These are phyloP conservation scores for Drosophila watanabei DNA, from an alignment of 1,140 invertebrate genomes.

Conservation along the genomic window DNA sequence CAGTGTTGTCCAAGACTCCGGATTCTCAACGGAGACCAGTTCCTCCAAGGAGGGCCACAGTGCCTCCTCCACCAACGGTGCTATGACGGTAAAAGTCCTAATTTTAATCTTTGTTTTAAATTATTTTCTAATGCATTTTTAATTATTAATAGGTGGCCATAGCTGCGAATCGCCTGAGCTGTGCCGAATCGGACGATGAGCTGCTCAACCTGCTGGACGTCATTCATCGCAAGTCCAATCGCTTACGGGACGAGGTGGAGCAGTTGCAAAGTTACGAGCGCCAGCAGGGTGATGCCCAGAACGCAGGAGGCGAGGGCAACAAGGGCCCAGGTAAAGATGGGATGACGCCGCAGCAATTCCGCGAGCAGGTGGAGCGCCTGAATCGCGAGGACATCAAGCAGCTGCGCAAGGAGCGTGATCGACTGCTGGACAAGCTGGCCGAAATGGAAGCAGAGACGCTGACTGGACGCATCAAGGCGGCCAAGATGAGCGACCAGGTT, in stretches of 20 bases:
- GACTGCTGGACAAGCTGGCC: conserved; percentile 89
- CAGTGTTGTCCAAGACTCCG: conserved; percentile 92
- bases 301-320: conserved; percentile 23
- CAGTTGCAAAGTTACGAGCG: conserved; percentile 84
- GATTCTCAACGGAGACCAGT: conserved; percentile 93
- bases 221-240: conserved; percentile 92
- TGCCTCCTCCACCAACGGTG: conserved; percentile 85
- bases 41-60: conserved; percentile 92
- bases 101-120: not conserved
- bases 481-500: conserved; percentile 88
- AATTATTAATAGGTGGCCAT: conserved; percentile 62
- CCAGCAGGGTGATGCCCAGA: conserved; percentile 29
- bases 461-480: conserved; percentile 88
- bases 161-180: conserved; percentile 78
- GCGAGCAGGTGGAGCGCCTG: conserved; percentile 79
- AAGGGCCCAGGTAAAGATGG: conserved; percentile 33
- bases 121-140: not conserved
- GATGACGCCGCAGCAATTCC: conserved; percentile 79
- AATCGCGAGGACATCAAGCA: conserved; percentile 86
- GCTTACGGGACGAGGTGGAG: conserved; percentile 91
- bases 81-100: conserved; percentile 63
- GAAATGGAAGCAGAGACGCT: conserved; percentile 91
- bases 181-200: conserved; percentile 90
- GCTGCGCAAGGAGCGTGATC: conserved; percentile 90
- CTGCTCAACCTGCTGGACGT: conserved; percentile 94